Evolutionary conservation across 2,888 invertebrate species (phyloP).

Genomic region (Campoplex nolae): DNA sequence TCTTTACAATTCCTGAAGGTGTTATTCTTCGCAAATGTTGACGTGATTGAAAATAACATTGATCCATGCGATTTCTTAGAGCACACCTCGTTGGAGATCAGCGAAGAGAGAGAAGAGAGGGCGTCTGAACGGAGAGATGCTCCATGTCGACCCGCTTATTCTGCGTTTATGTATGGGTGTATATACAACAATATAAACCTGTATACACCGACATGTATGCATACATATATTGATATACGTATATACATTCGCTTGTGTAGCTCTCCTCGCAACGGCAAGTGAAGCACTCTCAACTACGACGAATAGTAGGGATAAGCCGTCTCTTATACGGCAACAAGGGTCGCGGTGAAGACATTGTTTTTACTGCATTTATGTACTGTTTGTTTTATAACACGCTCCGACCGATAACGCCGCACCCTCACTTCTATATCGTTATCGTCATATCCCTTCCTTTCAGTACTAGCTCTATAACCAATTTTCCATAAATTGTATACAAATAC

Average conservation of each 20-base stretch:
- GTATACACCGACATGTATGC: background rate
- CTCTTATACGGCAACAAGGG: conserved; percentile 42
- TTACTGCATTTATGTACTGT: conserved; percentile 50
- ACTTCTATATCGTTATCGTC: conserved; percentile 32
- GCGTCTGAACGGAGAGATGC: conserved; percentile 35
- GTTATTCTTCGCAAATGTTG: conserved; percentile 55
- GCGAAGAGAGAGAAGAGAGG: conserved; percentile 36
- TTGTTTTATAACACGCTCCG: conserved; percentile 7
- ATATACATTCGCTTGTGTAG: conserved; percentile 29
- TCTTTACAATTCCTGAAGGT: conserved; percentile 16
- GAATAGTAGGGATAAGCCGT: conserved; percentile 48
- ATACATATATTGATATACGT: background rate
- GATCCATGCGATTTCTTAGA: conserved; percentile 37
- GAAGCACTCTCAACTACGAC: conserved; percentile 58
- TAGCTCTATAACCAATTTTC: background rate
- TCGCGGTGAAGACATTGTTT: conserved; percentile 51
- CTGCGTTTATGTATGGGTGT: conserved; percentile 1
- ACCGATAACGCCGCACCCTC: conserved; percentile 3
- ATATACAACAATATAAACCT: background rate
- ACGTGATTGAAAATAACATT: conserved; percentile 63
- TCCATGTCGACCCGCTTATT: conserved; percentile 39
- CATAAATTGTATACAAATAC: background rate
- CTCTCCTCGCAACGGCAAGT: conserved; percentile 47
- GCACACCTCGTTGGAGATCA: conserved; percentile 46
- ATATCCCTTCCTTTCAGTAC: conserved; percentile 15